Base-by-base conservation (phyloP, 1,140 invertebrate species). In the Drosophila jambulina region DNA sequence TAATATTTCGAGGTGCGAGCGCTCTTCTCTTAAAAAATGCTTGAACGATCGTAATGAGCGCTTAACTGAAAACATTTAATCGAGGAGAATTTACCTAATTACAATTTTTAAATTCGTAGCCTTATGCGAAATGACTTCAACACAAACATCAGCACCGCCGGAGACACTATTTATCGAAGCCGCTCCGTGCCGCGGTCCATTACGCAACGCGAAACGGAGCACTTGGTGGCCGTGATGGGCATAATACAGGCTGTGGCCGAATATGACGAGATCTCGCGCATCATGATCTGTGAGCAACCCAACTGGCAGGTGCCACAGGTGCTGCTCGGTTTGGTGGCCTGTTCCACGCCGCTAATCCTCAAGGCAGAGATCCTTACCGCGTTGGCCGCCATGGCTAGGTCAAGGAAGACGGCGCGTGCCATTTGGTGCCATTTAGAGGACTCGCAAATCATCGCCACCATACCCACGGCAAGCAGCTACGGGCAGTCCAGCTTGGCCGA, bases 351-450 rank as follows among this genome's bases (percentile, higher is more conserved):
- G 2, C 95, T 98, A 29, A 93, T 94, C 1, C 93, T 99, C 4
- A 99, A 99, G 94, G 96, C 97, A 2, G 96, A 97, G 79, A 93
- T 99, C 25, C 93, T 98, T 1, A 88, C 94, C 40, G 96, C 97
- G 1, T 93, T 99, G 23, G 95, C 96, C 2, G 95, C 97, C 1
- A 94, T 99, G 49, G 95, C 96, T 12, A 95, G 95, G 82, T 96
- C 96, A 0, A 94, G 96, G 23, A 95, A 96, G 68, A 96, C 96
- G 53, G 96, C 97, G 9, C 94, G 95, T 5, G 95, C 95, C 32
- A 95, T 98, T 40, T 99, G 98, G 98, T 96, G 97, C 70, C 96
- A 95, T 62, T 93, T 99, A 40, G 98, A 99, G 93, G 95, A 95
- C 8, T 96, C 97, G 2, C 97, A 98, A 92, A 96, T 99, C 45